Evolutionary conservation across 2,888 invertebrate genomes (phyloP), one percentile per base, ranked within the genome.

Genomic region (Embidobia sp.): DNA sequence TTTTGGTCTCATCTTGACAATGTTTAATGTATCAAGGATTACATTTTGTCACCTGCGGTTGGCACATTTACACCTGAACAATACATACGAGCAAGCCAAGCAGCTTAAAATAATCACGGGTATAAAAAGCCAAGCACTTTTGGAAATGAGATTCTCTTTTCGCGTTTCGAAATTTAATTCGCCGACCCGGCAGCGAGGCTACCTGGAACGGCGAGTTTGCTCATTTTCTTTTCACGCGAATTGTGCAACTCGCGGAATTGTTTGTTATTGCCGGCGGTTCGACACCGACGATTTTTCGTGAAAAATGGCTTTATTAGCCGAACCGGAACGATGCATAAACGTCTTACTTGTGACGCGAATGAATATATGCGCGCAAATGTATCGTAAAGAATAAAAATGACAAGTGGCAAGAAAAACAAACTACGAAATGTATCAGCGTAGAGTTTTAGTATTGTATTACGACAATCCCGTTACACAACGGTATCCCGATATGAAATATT

Each of bases 401-500:
- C 67, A 55, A 67, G 48, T 67, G 31, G 46, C 44, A 48, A 40
- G 48, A 48, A 67, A 67, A 57, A 67, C 37, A 59, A 69, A 69
- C 40, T 48, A 57, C 49, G 35, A 69, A 69, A 69, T 49, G 57
- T 57, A 57, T 69, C 67, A 69, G 22, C 67, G 48, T 42, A 57
- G 42, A 69, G 67, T 37, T 48, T 59, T 42, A 33, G 67, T 27
- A 55, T 69, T 57, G 69, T 49, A 33, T 69, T 69, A 51, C 69
- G 59, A 46, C 49, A 69, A 57, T 69, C 57, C 69, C 69, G 69
- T 69, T 69, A 51, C 59, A 26, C 69, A 69, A 69, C 69, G 67
- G 67, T 69, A 69, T 49, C 15, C 49, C 13, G 42, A 69, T 69
- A 69, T 59, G 59, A 57, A 69, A 59, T 59, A 69, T 59, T 69